Evolutionary conservation across 2,113 vertebrate species (phyloP), one percentile per base, ranked within the genome.

Genomic region (Acanthisitta chloris): DNA sequence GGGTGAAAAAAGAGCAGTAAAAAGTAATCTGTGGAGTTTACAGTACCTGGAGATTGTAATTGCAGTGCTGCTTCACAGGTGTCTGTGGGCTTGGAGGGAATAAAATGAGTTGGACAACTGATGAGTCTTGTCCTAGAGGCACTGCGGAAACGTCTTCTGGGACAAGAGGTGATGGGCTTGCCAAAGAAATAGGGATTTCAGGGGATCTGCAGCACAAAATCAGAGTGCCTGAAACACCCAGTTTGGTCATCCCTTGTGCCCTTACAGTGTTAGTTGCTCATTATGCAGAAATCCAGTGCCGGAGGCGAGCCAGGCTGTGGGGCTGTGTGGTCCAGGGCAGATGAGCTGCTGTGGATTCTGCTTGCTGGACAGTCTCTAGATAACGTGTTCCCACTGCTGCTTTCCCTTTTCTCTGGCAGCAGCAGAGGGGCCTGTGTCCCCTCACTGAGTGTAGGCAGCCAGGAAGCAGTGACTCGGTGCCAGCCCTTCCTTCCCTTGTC

Each of bases 261-360:
- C 59, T 71, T 79, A 31, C 58, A 59, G 48, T 3, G 0, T 49
- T 29, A 23, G 8, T 26, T 2, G 4, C 12, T 33, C 1, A 0
- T 71, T 66, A 8, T 8, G 1, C 2, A 10, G 9, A 36, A 55
- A 34, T 20, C 8, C 0, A 0, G 8, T 3, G 23, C 7, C 57
- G 69, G 65, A 81, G 77, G 38, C 51, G 83, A 78, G 80, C 73
- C 55, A 40, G 72, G 23, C 7, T 16, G 1, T 9, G 3, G 34
- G 72, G 23, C 7, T 16, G 1, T 9, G 3, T 2, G 16, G 29
- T 36, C 16, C 40, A 16, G 46, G 3, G 2, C 17, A 54, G 59
- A 12, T 0, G 2, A 28, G 80, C 71, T 64, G 72, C 42, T 34
- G 11, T 6, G 55, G 24, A 4, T 40, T 25, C 65, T 58, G 36